Evolutionary conservation across 2,797 vertebrate species (phyloP).

Genomic region (Myioborus melanocephalus): DNA sequence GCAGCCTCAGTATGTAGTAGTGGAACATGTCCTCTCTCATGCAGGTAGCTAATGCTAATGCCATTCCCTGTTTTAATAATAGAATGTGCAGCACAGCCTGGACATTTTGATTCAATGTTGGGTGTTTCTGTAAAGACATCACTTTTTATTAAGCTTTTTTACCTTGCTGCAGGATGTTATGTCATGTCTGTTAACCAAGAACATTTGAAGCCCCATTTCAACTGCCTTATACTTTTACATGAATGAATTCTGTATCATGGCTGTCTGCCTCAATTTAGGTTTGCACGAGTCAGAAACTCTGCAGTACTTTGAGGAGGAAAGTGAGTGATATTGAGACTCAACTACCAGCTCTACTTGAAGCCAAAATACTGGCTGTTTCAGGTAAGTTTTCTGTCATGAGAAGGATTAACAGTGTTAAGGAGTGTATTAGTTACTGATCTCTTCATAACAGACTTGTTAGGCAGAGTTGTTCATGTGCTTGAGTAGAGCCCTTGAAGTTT

Average conservation of each 20-base stretch:
- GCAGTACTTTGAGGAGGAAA: conserved; percentile 84
- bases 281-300: conserved; percentile 85
- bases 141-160: conserved; percentile 41
- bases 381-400: conserved; percentile 72
- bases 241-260: conserved; percentile 24
- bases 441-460: not conserved
- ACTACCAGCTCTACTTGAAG: conserved; percentile 85
- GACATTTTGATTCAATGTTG: not conserved
- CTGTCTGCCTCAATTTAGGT: conserved; percentile 77
- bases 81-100: not conserved
- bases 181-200: conserved; percentile 41
- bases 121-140: conserved; percentile 6
- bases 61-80: not conserved
- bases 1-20: not conserved
- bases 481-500: not conserved
- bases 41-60: not conserved
- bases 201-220: conserved; percentile 37
- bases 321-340: conserved; percentile 86
- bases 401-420: not conserved
- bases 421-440: not conserved
- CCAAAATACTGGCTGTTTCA: conserved; percentile 86
- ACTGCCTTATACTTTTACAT: conserved; percentile 31
- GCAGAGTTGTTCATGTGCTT: not conserved
- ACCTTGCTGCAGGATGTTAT: conserved; percentile 32
- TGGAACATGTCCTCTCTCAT: not conserved